Conservation (phyloP, 2,797 vertebrate species). For the Falco biarmicus region DNA sequence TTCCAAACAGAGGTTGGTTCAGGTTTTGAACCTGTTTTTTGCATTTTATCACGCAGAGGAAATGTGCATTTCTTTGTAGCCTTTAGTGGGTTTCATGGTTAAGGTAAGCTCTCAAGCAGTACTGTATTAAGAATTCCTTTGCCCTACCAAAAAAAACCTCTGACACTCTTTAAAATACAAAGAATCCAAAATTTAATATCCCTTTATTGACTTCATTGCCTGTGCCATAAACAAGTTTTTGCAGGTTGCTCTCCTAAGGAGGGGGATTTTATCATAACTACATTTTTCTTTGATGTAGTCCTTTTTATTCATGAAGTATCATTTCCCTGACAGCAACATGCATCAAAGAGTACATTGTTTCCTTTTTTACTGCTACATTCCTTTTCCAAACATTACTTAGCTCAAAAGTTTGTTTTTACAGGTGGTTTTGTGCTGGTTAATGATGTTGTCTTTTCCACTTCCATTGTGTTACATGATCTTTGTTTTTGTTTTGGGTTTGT, state of each 20-base stretch:
- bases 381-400: neutral
- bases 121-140: neutral
- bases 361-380: neutral
- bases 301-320: neutral
- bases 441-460: neutral
- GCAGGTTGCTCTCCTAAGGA: neutral
- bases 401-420: neutral
- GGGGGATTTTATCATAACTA: neutral
- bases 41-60: neutral
- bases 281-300: neutral
- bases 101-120: neutral
- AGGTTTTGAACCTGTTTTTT: neutral
- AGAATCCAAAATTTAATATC: neutral
- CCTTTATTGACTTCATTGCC: neutral
- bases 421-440: neutral
- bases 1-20: neutral
- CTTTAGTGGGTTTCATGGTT: neutral
- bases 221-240: neutral
- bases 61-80: neutral
- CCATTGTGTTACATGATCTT: fast-evolving
- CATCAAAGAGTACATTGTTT: neutral
- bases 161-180: neutral
- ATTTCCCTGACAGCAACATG: neutral
- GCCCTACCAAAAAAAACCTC: neutral
- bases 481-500: neutral